phyloP scores from a whole-genome alignment of 2,797 vertebrate genomes.

The Spinus olivaceus region DNA sequence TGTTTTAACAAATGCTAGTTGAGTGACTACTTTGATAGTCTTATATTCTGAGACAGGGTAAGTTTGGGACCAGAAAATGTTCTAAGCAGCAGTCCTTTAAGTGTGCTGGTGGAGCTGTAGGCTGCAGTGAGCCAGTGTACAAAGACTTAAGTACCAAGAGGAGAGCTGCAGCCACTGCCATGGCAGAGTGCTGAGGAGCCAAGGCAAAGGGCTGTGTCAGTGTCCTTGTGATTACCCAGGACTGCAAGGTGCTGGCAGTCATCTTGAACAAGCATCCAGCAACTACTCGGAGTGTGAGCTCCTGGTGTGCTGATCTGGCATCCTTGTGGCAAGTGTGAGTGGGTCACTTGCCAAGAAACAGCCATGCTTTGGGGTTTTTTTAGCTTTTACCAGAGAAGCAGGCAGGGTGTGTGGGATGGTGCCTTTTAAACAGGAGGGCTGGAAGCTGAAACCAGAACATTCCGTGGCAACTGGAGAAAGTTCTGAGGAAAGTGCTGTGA shows the following conservation, averaged over 20 bases:
- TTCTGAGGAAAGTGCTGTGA: slow-evolving; percentile 27
- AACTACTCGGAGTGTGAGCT: rapidly evolving
- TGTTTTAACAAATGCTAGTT: neutral
- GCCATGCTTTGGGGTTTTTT: neutral
- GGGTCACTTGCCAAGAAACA: neutral
- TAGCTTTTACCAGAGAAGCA: neutral
- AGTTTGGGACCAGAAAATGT: neutral
- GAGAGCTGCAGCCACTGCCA: neutral
- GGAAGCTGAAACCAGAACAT: slow-evolving; percentile 46
- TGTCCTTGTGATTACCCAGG: neutral
- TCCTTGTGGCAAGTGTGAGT: neutral
- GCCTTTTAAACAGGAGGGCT: neutral
- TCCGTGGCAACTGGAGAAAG: slow-evolving; percentile 47
- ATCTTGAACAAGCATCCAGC: neutral
- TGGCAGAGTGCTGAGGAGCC: neutral
- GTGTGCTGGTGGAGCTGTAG: neutral
- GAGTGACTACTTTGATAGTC: neutral
- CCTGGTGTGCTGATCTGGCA: neutral
- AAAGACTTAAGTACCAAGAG: neutral
- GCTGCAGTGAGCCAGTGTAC: neutral
- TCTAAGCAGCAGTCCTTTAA: neutral
- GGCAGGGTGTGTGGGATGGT: neutral
- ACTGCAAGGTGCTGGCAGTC: neutral
- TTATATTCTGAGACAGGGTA: neutral
- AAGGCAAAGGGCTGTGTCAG: neutral